Base-by-base conservation (phyloP, 2,797 vertebrate species). In the Bryconaethiops microstoma region DNA sequence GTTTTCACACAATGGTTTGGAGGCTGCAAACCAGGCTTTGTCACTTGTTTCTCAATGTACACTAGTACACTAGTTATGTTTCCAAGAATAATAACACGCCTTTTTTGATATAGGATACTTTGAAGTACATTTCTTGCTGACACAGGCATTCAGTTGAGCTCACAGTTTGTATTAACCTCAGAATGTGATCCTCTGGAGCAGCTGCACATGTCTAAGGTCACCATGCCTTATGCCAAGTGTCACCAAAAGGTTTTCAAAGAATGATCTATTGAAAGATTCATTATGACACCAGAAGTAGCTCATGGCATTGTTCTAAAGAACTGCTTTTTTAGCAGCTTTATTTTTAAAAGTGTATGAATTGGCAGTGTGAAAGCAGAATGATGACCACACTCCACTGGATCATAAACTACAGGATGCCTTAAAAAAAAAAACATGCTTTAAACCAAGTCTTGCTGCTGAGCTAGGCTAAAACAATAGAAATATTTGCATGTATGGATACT, bases 1-100 rank as follows among this genome's bases (percentile, higher is more conserved):
- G 29, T 75, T 63, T 52, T 8, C 3, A 29, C 25, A 35, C 77
- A n/a, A 12, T 73, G 60, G 65, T 74, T 73, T 35, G 19, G 48
- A 25, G 19, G n/a, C 39, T 60, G 39, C 68, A 19, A 9, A 67
- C 12, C 29, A 35, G 14, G 14, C 14, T 6, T 40, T 63, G 10
- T 21, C 2, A 17, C 25, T 62, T 25, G 23, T 62, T 62, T 13
- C 21, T 62, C 21, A 25, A 23, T 29, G 29, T 1, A 29, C 55
- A 59, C 55, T 29, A 29, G 29, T 29, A 29, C 29, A 29, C 29
- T 29, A 29, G 29, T 1, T 21, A 59, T 59, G 57, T 55, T 55
- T 55, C 19, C 54, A 42, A 4, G 4, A 42, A 42, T 42, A 42
- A 8, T 8, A 42, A 42, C n/a, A n/a, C n/a, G n/a, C n/a, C n/a